These are phyloP conservation scores for Sylvilagus bachmani DNA, from an alignment of 2,113 vertebrate genomes.

Conservation along the genomic window DNA sequence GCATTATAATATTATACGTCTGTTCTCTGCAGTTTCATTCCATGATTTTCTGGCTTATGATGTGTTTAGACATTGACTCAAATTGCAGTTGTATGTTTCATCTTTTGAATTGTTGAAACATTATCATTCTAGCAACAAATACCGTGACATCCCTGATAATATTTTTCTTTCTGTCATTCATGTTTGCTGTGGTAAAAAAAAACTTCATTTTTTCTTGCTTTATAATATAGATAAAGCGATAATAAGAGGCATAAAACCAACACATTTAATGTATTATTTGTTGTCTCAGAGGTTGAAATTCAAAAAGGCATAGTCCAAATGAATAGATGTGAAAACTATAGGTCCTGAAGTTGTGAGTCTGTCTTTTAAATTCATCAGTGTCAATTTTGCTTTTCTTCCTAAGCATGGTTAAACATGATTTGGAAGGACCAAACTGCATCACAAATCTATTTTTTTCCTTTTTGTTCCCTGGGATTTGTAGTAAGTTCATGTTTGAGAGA, in stretches of 20 bases:
- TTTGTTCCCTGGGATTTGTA: conserved; percentile 39
- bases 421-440: neutral
- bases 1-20: neutral
- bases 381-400: conserved; percentile 24
- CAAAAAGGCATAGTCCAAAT: neutral
- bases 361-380: conserved; percentile 8
- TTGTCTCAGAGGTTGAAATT: conserved; percentile 11
- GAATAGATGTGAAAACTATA: neutral
- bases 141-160: neutral
- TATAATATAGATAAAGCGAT: neutral
- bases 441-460: conserved; percentile 32
- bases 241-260: neutral
- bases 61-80: conserved; percentile 47
- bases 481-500: conserved; percentile 38
- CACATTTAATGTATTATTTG: neutral
- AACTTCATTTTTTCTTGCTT: conserved; percentile 33
- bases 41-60: neutral
- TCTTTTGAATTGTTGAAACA: neutral
- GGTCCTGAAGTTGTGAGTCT: neutral
- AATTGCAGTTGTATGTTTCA: conserved; percentile 45
- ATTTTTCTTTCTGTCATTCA: neutral
- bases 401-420: neutral
- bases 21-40: neutral
- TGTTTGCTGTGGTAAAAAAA: neutral
- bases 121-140: neutral